Percentiles rank a stretch among this genome's conserved stretches.
Evolutionary conservation across 2,888 invertebrate species (phyloP).

Genomic region (Caenorhabditis sp.): DNA sequence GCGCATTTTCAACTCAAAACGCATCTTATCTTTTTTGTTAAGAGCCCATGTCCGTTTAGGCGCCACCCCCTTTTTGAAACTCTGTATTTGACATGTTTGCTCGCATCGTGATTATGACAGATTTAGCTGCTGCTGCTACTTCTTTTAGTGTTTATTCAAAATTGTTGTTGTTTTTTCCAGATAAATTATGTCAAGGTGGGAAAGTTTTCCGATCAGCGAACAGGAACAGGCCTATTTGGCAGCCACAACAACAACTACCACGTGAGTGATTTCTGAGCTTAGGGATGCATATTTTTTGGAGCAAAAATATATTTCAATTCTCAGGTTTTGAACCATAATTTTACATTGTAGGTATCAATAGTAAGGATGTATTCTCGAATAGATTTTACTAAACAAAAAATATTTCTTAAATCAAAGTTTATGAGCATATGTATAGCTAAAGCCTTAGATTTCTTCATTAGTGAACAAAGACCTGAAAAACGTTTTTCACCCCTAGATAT

Average conservation of each 20-base stretch:
- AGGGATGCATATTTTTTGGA: too few relatives aligned
- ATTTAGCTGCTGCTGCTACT: background rate
- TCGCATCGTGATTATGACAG: background rate
- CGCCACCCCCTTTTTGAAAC: background rate
- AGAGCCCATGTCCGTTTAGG: background rate
- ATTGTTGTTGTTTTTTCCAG: background rate
- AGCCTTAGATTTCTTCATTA: too few relatives aligned
- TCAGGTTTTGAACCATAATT: too few relatives aligned
- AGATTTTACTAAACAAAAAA: too few relatives aligned
- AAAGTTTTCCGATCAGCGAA: conserved; percentile 59
- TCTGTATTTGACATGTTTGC: background rate
- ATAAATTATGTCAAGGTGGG: conserved; percentile 55
- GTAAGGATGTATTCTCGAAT: too few relatives aligned
- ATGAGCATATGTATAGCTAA: too few relatives aligned
- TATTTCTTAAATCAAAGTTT: too few relatives aligned
- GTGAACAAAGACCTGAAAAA: too few relatives aligned
- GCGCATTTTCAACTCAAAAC: background rate
- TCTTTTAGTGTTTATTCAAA: background rate
- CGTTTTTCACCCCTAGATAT: too few relatives aligned
- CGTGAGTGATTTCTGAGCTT: background rate
- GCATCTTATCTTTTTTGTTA: background rate
- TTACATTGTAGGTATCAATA: too few relatives aligned
- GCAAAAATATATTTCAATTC: too few relatives aligned
- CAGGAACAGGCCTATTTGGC: conserved; percentile 62
- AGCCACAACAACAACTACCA: conserved; percentile 52